These are phyloP conservation scores for Aspidapion aeneum DNA, from an alignment of 2,888 invertebrate genomes.

Conservation along the genomic window DNA sequence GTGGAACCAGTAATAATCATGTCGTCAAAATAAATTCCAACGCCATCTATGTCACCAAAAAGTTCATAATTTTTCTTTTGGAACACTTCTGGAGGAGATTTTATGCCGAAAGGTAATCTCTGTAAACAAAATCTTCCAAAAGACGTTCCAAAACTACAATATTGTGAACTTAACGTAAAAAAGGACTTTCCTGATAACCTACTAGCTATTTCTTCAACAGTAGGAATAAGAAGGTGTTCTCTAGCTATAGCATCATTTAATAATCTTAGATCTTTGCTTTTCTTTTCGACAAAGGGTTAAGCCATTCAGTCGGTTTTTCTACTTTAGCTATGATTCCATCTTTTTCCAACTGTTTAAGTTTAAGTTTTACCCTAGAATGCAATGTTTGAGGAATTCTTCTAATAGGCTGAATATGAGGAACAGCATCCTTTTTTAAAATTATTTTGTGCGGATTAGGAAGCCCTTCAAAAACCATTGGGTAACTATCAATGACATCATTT, in stretches of 20 bases:
- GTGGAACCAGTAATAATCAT: slow-evolving; percentile 18
- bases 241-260: slow-evolving; percentile 16
- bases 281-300: slow-evolving; percentile 26
- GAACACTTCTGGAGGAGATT: slow-evolving; percentile 21
- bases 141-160: slow-evolving; percentile 22
- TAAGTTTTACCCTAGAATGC: slow-evolving; percentile 12
- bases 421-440: slow-evolving; percentile 16
- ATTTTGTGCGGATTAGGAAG: slow-evolving; percentile 17
- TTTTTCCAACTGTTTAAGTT: slow-evolving; percentile 6
- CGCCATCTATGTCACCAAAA: slow-evolving; percentile 25
- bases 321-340: slow-evolving; percentile 14
- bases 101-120: slow-evolving; percentile 20
- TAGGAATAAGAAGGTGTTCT: slow-evolving; percentile 23
- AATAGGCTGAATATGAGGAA: slow-evolving; percentile 13
- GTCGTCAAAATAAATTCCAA: slow-evolving; percentile 26
- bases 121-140: slow-evolving; percentile 22
- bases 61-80: slow-evolving; percentile 20
- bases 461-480: slow-evolving; percentile 13
- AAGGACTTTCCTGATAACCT: slow-evolving; percentile 21
- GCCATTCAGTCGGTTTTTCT: slow-evolving; percentile 21
- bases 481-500: not conserved
- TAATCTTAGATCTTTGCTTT: slow-evolving; percentile 19
- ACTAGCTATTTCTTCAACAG: slow-evolving; percentile 20
- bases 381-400: slow-evolving; percentile 15
- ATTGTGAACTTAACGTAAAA: slow-evolving; percentile 21